These are phyloP conservation scores for Perdita meconis DNA, from an alignment of 2,888 invertebrate species.

Conservation along the genomic window DNA sequence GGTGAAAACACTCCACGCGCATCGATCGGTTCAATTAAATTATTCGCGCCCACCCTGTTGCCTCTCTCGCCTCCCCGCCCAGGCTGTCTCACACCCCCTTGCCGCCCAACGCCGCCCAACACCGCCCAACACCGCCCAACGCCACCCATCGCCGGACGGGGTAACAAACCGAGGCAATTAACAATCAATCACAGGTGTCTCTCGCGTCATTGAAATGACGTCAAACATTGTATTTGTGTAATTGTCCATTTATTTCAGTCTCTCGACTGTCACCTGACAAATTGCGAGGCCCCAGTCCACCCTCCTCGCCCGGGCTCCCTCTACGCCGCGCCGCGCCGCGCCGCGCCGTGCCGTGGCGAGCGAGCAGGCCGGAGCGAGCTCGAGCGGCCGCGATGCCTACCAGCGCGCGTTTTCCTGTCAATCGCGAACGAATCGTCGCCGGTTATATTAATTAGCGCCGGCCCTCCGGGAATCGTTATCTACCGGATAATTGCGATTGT, in stretches of 20 bases:
- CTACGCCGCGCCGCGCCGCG: conserved; percentile 62
- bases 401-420: conserved; percentile 80
- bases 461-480: conserved; percentile 80
- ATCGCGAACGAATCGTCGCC: conserved; percentile 81
- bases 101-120: conserved; percentile 19
- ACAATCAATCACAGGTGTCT: conserved; percentile 84
- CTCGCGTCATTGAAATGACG: conserved; percentile 84
- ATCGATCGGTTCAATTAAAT: conserved; percentile 82
- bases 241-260: conserved; percentile 84
- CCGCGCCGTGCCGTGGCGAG: conserved; percentile 49
- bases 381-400: conserved; percentile 54
- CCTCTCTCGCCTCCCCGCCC: conserved; percentile 54
- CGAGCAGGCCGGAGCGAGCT: conserved; percentile 20
- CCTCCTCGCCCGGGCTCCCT: conserved; percentile 35
- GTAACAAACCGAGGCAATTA: conserved; percentile 84
- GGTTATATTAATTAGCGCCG: conserved; percentile 83
- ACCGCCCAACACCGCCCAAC: conserved; percentile 14
- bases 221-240: conserved; percentile 84
- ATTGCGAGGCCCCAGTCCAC: conserved; percentile 73
- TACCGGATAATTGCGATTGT: conserved; percentile 81
- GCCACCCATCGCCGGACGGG: conserved; percentile 67
- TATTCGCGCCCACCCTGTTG: conserved; percentile 76
- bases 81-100: conserved; percentile 20
- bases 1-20: conserved; percentile 73
- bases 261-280: conserved; percentile 83